Percentiles rank a stretch among this genome's conserved stretches.
These are phyloP conservation scores for Pachymerium ferrugineum DNA, from an alignment of 2,888 invertebrate species.

Conservation along the genomic window DNA sequence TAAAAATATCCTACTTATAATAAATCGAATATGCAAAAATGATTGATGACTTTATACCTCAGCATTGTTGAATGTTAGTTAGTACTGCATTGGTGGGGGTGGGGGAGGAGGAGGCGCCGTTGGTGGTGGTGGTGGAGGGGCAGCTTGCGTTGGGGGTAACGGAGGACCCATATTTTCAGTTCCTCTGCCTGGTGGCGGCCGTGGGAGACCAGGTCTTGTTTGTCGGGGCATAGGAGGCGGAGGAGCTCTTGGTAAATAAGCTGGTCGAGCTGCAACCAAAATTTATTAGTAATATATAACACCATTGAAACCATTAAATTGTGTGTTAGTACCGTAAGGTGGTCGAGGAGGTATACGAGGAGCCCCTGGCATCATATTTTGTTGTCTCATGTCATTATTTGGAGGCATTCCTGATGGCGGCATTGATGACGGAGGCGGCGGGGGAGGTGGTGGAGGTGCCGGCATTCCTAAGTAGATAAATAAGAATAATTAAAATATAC, in stretches of 20 bases:
- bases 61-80: too few species aligned
- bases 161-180: slow-evolving; percentile 52
- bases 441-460: slow-evolving; percentile 33
- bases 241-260: slow-evolving; percentile 38
- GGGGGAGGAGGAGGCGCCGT: slow-evolving; percentile 38
- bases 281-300: not conserved
- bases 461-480: not conserved
- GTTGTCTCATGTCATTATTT: slow-evolving; percentile 33
- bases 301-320: not conserved
- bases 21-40: too few species aligned
- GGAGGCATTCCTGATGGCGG: not conserved
- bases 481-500: not conserved
- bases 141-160: slow-evolving; percentile 57
- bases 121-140: slow-evolving; percentile 41
- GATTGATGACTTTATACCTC: too few species aligned
- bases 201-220: slow-evolving; percentile 56
- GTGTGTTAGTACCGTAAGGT: slow-evolving; percentile 6
- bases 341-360: slow-evolving; percentile 37
- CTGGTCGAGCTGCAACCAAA: slow-evolving; percentile 38
- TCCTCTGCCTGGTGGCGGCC: slow-evolving; percentile 53
- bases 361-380: slow-evolving; percentile 30
- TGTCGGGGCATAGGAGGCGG: slow-evolving; percentile 50
- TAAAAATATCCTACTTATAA: too few species aligned
- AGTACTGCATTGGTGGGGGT: slow-evolving; percentile 32
- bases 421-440: slow-evolving; percentile 36